Evolutionary conservation across 2,888 invertebrate genomes (phyloP).

Genomic region (Morpho achilles): DNA sequence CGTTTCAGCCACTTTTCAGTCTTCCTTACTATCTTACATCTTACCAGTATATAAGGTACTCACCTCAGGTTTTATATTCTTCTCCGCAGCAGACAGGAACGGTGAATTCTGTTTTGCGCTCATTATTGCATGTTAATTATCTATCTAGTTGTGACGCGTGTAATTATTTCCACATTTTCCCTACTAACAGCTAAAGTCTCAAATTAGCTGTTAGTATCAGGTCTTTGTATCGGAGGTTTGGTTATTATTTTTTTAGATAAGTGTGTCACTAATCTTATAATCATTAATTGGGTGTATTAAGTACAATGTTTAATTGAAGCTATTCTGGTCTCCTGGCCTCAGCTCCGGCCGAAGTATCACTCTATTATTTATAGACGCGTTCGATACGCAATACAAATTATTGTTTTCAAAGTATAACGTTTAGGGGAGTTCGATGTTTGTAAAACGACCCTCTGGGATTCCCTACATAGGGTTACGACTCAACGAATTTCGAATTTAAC

Average conservation of each 20-base stretch:
- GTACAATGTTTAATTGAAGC: constrained; percentile 37
- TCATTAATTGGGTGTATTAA: constrained; percentile 14
- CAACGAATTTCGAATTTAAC: constrained; percentile 54
- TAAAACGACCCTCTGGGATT: constrained; percentile 67
- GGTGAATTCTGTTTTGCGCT: too few relatives aligned
- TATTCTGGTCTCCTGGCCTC: constrained; percentile 39
- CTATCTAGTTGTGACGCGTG: too few relatives aligned
- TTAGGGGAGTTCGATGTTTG: constrained; percentile 77
- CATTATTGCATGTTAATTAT: too few relatives aligned
- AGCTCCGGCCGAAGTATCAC: constrained; percentile 68
- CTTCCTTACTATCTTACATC: too few relatives aligned
- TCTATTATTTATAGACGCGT: constrained; percentile 78
- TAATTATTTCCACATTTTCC: too few relatives aligned
- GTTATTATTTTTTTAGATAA: not conserved
- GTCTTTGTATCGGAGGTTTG: too few relatives aligned
- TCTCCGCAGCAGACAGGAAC: too few relatives aligned
- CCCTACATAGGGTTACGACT: constrained; percentile 36
- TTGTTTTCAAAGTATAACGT: constrained; percentile 80
- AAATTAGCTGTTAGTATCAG: too few relatives aligned
- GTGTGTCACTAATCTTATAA: constrained; percentile 11
- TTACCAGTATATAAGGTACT: too few relatives aligned
- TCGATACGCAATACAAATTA: constrained; percentile 80
- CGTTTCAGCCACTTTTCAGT: too few relatives aligned
- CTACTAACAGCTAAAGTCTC: too few relatives aligned
- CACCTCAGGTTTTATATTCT: too few relatives aligned